Conservation (phyloP, 2,888 invertebrate genomes). For the Trachelus troglodyta region DNA sequence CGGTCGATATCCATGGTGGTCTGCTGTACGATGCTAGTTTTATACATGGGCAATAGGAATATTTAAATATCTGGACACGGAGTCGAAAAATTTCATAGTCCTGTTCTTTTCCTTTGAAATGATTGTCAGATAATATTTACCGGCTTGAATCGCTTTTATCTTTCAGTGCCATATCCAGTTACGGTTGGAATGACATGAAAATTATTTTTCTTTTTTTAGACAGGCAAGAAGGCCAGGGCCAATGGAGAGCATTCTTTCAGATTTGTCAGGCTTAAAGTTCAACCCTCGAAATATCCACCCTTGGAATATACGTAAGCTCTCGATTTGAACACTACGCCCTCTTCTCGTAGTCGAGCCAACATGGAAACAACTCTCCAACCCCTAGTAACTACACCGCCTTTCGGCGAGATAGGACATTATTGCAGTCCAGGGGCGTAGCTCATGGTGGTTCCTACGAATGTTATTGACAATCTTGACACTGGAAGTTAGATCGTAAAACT, state of each 20-base stretch:
- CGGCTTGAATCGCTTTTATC: neutral
- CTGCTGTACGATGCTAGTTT: neutral
- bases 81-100: neutral
- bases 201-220: constrained; percentile 13
- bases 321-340: constrained; percentile 33
- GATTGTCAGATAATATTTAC: neutral
- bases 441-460: neutral
- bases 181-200: neutral
- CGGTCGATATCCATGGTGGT: constrained; percentile 30
- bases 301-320: constrained; percentile 15
- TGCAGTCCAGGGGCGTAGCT: constrained; percentile 28
- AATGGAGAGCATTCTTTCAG: neutral
- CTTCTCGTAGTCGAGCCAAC: neutral
- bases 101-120: neutral
- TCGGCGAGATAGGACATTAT: constrained; percentile 32
- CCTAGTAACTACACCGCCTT: constrained; percentile 12
- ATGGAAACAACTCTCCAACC: constrained; percentile 8
- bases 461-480: neutral
- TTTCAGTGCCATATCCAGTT: neutral
- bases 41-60: neutral
- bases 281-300: constrained; percentile 3
- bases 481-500: neutral
- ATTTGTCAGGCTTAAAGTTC: neutral
- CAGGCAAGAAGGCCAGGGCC: neutral
- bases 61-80: neutral